Evolutionary conservation across 2,797 vertebrate species (phyloP).

Genomic region (Cirrhinus molitorella): DNA sequence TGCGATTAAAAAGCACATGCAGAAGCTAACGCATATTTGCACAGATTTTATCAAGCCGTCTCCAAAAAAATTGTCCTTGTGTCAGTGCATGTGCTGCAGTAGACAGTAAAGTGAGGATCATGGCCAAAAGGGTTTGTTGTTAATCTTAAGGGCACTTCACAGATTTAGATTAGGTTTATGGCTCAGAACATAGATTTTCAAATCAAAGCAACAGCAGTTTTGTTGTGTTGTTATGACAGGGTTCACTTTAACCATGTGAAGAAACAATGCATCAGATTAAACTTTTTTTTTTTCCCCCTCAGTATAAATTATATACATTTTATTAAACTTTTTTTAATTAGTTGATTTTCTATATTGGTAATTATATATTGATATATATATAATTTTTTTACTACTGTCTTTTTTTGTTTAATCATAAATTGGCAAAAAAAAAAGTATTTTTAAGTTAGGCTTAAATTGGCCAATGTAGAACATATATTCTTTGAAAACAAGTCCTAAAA

Average conservation of each 20-base stretch:
- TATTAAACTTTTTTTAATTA: too few species aligned
- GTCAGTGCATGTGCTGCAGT: conserved; percentile 2
- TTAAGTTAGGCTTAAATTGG: too few species aligned
- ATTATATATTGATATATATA: too few species aligned
- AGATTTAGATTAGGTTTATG: conserved; percentile 12
- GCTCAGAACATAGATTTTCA: background rate
- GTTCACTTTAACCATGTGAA: background rate
- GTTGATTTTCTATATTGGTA: too few species aligned
- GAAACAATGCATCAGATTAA: too few species aligned
- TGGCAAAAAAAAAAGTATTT: too few species aligned
- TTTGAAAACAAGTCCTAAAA: too few species aligned
- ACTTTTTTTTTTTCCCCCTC: too few species aligned
- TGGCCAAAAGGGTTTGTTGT: background rate
- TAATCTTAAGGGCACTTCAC: conserved; percentile 30
- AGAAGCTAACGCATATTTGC: background rate
- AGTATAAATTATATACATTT: too few species aligned
- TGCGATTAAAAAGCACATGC: conserved; percentile 9
- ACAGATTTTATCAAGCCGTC: background rate
- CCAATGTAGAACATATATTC: too few species aligned
- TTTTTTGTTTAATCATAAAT: too few species aligned
- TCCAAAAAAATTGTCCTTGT: background rate
- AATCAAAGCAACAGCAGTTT: background rate
- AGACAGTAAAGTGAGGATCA: conserved; percentile 13
- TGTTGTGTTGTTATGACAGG: background rate
- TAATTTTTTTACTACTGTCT: too few species aligned